Evolutionary conservation across 2,113 vertebrate genomes (phyloP).

Genomic region (Columbina picui): DNA sequence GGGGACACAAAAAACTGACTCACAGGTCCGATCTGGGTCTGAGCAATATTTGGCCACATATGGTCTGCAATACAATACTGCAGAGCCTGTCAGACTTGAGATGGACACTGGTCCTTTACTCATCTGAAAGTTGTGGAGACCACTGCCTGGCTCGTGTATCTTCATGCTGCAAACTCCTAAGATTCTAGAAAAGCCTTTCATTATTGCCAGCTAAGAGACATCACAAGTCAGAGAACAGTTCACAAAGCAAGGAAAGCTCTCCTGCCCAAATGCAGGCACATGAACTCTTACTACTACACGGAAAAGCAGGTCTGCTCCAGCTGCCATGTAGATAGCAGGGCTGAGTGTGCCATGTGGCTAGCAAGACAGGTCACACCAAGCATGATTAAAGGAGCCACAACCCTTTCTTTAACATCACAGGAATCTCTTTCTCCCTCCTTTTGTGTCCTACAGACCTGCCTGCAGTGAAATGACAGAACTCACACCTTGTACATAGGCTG

Average conservation of each 20-base stretch:
- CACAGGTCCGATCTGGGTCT: background rate
- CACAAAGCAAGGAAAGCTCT: background rate
- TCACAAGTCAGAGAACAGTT: background rate
- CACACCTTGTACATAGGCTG: rapidly evolving
- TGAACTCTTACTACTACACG: background rate
- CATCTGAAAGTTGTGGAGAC: background rate
- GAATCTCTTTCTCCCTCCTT: background rate
- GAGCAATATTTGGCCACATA: background rate
- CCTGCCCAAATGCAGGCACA: background rate
- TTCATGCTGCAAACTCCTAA: background rate
- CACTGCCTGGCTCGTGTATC: background rate
- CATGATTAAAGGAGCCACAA: background rate
- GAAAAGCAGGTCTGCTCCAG: background rate
- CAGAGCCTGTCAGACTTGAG: background rate
- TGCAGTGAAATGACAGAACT: background rate
- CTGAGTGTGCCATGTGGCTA: background rate
- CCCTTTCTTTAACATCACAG: background rate
- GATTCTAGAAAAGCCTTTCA: background rate
- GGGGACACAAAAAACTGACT: background rate
- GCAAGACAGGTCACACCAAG: background rate
- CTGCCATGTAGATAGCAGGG: background rate
- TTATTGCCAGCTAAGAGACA: background rate
- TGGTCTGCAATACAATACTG: background rate
- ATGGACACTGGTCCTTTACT: background rate
- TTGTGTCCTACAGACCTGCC: background rate